These are phyloP conservation scores for Rhagonycha lutea DNA, from an alignment of 2,888 invertebrate species.

Conservation along the genomic window DNA sequence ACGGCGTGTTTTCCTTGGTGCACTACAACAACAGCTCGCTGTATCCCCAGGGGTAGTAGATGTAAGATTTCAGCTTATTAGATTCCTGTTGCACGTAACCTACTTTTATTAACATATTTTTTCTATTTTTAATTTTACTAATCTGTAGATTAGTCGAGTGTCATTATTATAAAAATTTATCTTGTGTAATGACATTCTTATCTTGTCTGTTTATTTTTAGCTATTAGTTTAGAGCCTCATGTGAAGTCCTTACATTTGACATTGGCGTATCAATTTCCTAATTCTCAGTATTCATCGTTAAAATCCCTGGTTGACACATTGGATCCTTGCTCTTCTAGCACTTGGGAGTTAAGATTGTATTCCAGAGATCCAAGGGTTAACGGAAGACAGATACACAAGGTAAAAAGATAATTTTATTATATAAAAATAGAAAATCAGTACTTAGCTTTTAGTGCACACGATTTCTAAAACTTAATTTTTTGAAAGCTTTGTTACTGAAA, in stretches of 20 bases:
- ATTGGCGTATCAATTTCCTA: conserved; percentile 85
- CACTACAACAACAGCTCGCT: conserved; percentile 64
- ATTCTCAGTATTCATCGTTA: conserved; percentile 70
- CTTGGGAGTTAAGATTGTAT: conserved; percentile 87
- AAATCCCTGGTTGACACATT: conserved; percentile 75
- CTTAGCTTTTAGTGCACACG: background rate
- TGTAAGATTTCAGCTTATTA: conserved; percentile 56
- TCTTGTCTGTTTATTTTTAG: conserved; percentile 49
- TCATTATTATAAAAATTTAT: background rate
- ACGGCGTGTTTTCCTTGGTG: conserved; percentile 81
- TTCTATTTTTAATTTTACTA: background rate
- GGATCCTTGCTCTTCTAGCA: conserved; percentile 66
- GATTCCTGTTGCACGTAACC: background rate
- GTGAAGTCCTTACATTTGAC: conserved; percentile 87
- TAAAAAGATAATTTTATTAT: conserved; percentile 27
- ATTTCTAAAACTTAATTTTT: background rate
- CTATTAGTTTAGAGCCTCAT: conserved; percentile 76
- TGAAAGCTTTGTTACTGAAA: background rate
- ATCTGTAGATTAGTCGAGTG: background rate
- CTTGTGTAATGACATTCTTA: background rate
- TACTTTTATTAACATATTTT: background rate
- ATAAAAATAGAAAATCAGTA: background rate
- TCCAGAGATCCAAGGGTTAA: conserved; percentile 80
- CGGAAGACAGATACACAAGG: conserved; percentile 66
- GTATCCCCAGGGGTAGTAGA: conserved; percentile 65